A percentile compares a stretch with the other conserved stretches of the same genome.
These are phyloP conservation scores for Synanthedon tipuliformis DNA, from an alignment of 2,888 invertebrate species.

Conservation along the genomic window DNA sequence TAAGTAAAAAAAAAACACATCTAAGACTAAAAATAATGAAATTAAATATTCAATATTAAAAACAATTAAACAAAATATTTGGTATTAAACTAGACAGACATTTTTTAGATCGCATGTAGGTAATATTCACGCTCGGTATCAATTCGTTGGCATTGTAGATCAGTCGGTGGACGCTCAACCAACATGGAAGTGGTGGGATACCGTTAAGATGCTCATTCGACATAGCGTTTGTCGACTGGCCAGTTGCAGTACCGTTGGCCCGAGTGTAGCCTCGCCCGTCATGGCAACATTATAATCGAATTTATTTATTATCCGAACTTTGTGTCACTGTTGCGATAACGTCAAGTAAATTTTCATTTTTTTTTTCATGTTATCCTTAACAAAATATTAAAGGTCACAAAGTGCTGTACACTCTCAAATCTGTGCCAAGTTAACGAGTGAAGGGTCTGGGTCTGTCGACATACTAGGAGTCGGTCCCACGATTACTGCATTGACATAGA, in stretches of 20 bases:
- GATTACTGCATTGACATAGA: background rate
- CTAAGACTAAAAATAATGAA: no score
- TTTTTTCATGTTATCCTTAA: no score
- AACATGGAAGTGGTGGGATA: slow-evolving; percentile 6
- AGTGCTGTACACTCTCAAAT: slow-evolving; percentile 3
- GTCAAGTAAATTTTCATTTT: background rate
- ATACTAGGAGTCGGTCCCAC: slow-evolving; percentile 4
- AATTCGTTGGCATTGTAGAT: background rate
- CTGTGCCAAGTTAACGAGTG: slow-evolving; percentile 23
- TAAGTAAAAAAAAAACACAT: no score
- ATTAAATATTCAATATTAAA: no score
- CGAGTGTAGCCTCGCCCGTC: slow-evolving; percentile 1
- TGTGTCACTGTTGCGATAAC: background rate
- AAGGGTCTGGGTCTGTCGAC: slow-evolving; percentile 25
- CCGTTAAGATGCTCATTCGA: slow-evolving; percentile 3
- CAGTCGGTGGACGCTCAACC: background rate
- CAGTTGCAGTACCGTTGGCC: slow-evolving; percentile 10
- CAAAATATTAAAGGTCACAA: no score
- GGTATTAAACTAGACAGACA: no score
- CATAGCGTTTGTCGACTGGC: background rate
- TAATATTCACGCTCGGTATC: no score
- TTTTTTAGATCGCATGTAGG: no score
- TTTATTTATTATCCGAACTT: background rate
- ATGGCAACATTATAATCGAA: background rate
- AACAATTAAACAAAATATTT: no score